Conservation (phyloP, 2,113 vertebrate genomes). For the Cyanoramphus novaezelandiae region DNA sequence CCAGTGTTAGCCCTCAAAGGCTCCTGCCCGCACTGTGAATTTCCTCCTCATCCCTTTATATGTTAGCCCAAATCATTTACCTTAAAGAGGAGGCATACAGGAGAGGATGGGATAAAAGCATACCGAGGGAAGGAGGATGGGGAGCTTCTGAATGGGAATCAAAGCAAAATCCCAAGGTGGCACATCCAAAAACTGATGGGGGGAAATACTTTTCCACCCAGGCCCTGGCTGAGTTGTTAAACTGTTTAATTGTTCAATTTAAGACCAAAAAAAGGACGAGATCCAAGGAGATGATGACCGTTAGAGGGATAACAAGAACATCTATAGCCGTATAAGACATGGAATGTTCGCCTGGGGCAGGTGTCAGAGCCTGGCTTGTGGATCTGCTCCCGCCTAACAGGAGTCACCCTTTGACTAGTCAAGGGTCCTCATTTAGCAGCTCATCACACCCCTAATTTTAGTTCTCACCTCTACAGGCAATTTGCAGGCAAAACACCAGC, state of each 20-base stretch:
- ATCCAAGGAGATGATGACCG: background rate
- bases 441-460: constrained; percentile 21
- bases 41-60: background rate
- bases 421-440: constrained; percentile 22
- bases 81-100: background rate
- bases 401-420: background rate
- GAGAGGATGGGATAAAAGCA: background rate
- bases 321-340: background rate
- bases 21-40: background rate
- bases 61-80: background rate
- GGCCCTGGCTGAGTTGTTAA: background rate
- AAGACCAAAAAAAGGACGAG: background rate
- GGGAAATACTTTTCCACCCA: background rate
- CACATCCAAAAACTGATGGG: background rate
- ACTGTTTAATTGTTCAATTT: background rate
- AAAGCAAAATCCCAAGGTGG: background rate
- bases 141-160: background rate
- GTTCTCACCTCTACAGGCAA: background rate
- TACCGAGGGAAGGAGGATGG: background rate
- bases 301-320: background rate
- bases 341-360: background rate
- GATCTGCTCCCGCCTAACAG: background rate
- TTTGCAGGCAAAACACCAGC: background rate
- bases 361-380: accelerated
- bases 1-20: background rate